These are phyloP conservation scores for Lagopus muta DNA, from an alignment of 2,113 vertebrate genomes.

Conservation along the genomic window DNA sequence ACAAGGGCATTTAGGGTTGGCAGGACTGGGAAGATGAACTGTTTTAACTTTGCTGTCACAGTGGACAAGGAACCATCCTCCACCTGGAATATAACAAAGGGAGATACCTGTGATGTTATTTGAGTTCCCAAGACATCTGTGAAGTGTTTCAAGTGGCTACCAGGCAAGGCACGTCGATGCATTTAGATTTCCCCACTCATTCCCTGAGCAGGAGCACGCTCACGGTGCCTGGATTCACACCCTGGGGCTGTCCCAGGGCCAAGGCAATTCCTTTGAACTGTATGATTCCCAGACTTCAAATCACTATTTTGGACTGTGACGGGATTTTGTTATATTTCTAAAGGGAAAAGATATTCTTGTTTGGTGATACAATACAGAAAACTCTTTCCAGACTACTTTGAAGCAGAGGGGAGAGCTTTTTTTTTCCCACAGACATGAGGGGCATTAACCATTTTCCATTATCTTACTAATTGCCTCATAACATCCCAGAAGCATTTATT, in stretches of 20 bases:
- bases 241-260: not conserved
- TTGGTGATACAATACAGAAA: slow-evolving; percentile 1
- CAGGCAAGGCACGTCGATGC: not conserved
- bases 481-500: slow-evolving; percentile 50
- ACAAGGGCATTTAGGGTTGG: not conserved
- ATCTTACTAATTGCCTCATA: slow-evolving; percentile 56
- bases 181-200: not conserved
- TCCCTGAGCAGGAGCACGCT: not conserved
- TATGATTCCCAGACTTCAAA: not conserved
- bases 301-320: not conserved
- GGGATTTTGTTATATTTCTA: slow-evolving; percentile 21
- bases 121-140: not conserved
- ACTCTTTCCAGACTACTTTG: not conserved
- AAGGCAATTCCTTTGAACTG: not conserved
- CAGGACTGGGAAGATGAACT: not conserved
- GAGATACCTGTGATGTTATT: not conserved
- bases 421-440: not conserved
- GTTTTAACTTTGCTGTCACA: not conserved
- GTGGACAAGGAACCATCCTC: not conserved
- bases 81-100: not conserved
- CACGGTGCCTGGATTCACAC: not conserved
- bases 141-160: not conserved
- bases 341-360: not conserved
- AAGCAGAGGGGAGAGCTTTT: not conserved
- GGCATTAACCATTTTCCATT: slow-evolving; percentile 57